These are phyloP conservation scores for Deilephila elpenor DNA, from an alignment of 2,888 invertebrate species.

Conservation along the genomic window DNA sequence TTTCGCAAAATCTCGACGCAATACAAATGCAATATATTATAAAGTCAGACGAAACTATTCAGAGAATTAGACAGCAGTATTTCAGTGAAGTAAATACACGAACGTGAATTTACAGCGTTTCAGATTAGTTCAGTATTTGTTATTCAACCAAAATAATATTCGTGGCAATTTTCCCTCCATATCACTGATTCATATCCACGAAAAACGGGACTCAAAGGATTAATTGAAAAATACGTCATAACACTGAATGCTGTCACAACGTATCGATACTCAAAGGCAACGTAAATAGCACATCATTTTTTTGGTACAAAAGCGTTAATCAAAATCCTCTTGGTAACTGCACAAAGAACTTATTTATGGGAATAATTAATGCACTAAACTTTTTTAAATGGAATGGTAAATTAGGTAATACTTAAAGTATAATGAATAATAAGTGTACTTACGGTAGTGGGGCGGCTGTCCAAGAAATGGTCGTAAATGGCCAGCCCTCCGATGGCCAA, in stretches of 20 bases:
- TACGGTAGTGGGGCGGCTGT: conserved; percentile 83
- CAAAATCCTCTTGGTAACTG: not conserved
- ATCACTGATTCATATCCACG: not conserved
- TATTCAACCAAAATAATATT: not conserved
- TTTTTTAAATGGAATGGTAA: too few species aligned
- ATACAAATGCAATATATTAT: not conserved
- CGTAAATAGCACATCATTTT: not conserved
- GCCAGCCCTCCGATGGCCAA: conserved; percentile 85
- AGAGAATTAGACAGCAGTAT: not conserved
- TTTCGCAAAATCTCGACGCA: not conserved
- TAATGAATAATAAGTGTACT: conserved; percentile 45
- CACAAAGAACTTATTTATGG: too few species aligned
- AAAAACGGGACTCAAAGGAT: not conserved
- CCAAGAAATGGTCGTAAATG: conserved; percentile 85
- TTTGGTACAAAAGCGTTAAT: not conserved
- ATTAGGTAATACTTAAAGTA: not conserved
- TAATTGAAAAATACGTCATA: not conserved
- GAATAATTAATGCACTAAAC: too few species aligned
- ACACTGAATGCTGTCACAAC: not conserved
- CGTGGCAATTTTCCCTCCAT: not conserved
- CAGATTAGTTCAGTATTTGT: not conserved
- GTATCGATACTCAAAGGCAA: not conserved
- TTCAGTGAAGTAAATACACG: not conserved
- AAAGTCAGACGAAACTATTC: not conserved
- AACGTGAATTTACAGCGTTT: not conserved